These are phyloP conservation scores for Acleris literana DNA, from an alignment of 2,888 invertebrate genomes.

Conservation along the genomic window DNA sequence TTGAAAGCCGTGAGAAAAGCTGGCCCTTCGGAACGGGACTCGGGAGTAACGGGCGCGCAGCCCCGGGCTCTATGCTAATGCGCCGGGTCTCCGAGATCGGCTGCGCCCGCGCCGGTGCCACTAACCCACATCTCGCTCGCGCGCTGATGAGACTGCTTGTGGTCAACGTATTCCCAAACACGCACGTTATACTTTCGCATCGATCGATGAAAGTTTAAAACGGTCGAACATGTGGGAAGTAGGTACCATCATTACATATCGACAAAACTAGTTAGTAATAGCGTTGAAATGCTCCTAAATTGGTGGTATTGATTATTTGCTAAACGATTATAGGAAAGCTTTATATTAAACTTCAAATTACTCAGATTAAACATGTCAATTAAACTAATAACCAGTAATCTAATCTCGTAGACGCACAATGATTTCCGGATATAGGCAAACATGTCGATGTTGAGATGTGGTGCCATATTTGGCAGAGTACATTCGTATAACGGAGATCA, in stretches of 20 bases:
- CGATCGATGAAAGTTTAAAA: slow-evolving; percentile 74
- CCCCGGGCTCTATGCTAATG: slow-evolving; percentile 77
- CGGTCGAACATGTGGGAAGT: slow-evolving; percentile 57
- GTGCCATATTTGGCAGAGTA: slow-evolving; percentile 44
- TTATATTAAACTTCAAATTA: neutral
- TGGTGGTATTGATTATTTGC: slow-evolving; percentile 1
- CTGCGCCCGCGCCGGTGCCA: slow-evolving; percentile 61
- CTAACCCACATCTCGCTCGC: slow-evolving; percentile 79
- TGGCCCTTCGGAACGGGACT: slow-evolving; percentile 68
- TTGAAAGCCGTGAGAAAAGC: slow-evolving; percentile 65
- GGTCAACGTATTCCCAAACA: slow-evolving; percentile 73
- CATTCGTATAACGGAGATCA: slow-evolving; percentile 42
- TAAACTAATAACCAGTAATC: neutral
- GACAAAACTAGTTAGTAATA: slow-evolving; percentile 4
- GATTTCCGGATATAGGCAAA: slow-evolving; percentile 1
- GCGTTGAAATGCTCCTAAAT: slow-evolving; percentile 8
- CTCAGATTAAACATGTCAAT: neutral
- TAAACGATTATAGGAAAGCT: slow-evolving; percentile 7
- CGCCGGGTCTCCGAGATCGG: slow-evolving; percentile 57
- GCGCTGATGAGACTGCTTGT: slow-evolving; percentile 72
- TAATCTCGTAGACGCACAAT: neutral
- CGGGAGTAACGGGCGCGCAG: slow-evolving; percentile 70
- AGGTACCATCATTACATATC: slow-evolving; percentile 41
- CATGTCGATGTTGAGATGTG: slow-evolving; percentile 14
- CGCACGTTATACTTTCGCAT: slow-evolving; percentile 79